Conservation (phyloP, 2,797 vertebrate genomes). For the Tympanoctomys barrerae region DNA sequence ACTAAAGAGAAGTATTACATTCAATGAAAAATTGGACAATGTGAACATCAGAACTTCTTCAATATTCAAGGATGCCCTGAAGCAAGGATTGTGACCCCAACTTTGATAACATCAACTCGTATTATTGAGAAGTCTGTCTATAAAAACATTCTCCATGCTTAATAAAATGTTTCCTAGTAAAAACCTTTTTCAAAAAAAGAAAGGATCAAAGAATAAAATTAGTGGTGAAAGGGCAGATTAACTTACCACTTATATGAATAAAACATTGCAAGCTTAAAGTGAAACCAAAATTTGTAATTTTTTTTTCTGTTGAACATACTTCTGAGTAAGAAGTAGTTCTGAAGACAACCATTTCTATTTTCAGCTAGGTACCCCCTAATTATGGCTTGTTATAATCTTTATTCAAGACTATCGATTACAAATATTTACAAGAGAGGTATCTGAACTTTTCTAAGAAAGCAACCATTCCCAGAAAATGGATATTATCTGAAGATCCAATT, state of each 20-base stretch:
- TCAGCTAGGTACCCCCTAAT: neutral
- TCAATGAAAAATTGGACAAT: neutral
- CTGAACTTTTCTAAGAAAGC: neutral
- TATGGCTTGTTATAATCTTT: neutral
- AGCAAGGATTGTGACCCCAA: neutral
- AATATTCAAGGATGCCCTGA: neutral
- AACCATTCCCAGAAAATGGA: neutral
- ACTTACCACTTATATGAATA: slow-evolving; percentile 1
- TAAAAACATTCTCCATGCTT: neutral
- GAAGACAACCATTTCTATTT: neutral
- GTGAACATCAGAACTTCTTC: neutral
- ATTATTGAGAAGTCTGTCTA: neutral
- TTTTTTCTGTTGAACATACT: neutral
- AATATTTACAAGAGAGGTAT: neutral
- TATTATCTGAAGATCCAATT: neutral
- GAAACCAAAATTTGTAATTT: slow-evolving; percentile 22
- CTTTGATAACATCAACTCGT: neutral
- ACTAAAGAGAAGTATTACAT: neutral
- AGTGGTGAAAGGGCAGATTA: neutral
- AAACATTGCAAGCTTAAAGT: slow-evolving; percentile 29
- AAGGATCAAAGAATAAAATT: neutral
- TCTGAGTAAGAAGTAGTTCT: neutral
- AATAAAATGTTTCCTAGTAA: slow-evolving; percentile 5
- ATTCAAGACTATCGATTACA: neutral
- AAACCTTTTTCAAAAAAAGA: neutral